Percentiles rank a stretch among this genome's conserved stretches.
These are phyloP conservation scores for Macrotus californicus DNA, from an alignment of 2,113 vertebrate species.

Conservation along the genomic window DNA sequence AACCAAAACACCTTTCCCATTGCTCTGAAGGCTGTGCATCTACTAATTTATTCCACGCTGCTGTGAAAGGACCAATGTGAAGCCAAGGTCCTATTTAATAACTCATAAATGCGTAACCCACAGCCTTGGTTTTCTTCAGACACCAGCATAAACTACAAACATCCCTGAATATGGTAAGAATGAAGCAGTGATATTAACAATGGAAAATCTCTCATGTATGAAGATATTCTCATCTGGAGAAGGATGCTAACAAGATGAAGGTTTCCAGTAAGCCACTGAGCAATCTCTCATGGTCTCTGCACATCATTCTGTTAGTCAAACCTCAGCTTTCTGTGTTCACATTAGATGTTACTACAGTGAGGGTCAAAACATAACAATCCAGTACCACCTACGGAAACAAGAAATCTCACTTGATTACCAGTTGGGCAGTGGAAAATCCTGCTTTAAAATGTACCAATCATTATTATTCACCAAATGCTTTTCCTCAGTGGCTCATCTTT, in stretches of 20 bases:
- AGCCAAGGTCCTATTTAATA: neutral
- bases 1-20: neutral
- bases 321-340: neutral
- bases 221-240: constrained; percentile 1
- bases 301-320: neutral
- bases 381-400: neutral
- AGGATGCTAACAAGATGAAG: neutral
- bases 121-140: neutral
- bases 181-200: neutral
- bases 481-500: neutral
- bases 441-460: neutral
- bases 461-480: neutral
- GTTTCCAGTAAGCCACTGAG: neutral
- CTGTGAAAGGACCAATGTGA: neutral
- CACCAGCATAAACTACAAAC: neutral
- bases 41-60: neutral
- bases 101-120: neutral
- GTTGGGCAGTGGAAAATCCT: neutral
- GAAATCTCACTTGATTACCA: constrained; percentile 10
- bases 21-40: neutral
- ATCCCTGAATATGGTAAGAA: neutral
- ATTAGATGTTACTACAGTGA: neutral
- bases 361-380: neutral
- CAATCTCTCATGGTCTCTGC: neutral
- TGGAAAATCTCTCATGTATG: neutral